Percentiles rank a stretch among this genome's conserved stretches.
These are phyloP conservation scores for Camptogramma bilineatum DNA, from an alignment of 2,888 invertebrate genomes.

Conservation along the genomic window DNA sequence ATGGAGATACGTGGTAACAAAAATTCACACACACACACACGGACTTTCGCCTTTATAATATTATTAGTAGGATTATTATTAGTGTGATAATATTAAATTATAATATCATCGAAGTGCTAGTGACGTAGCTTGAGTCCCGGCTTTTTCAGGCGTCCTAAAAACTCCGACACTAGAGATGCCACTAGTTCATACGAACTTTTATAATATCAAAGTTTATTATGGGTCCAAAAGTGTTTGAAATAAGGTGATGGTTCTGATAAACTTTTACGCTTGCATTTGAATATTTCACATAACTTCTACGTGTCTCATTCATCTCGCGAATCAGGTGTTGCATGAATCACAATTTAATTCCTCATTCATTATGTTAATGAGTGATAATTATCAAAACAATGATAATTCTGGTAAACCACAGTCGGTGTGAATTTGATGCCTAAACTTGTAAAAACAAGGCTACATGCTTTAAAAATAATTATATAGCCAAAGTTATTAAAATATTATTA, in stretches of 20 bases:
- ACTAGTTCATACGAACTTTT: background rate
- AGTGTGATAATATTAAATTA: no score
- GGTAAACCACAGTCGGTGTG: slow-evolving; percentile 27
- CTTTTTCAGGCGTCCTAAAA: no score
- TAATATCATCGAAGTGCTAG: no score
- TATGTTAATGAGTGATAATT: slow-evolving; percentile 33
- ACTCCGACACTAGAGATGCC: background rate
- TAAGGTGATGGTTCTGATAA: background rate
- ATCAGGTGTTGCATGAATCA: slow-evolving; percentile 27
- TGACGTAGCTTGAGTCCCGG: no score
- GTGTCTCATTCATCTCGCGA: slow-evolving; percentile 11
- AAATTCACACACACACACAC: no score
- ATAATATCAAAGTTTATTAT: no score
- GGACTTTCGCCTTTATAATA: no score
- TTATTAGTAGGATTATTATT: no score
- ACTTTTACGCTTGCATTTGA: background rate
- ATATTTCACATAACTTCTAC: background rate
- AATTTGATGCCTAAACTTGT: slow-evolving; percentile 20
- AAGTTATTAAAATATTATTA: slow-evolving; percentile 6
- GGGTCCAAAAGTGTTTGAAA: background rate
- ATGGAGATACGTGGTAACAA: no score
- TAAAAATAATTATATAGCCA: background rate
- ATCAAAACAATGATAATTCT: slow-evolving; percentile 32
- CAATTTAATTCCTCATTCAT: slow-evolving; percentile 26
- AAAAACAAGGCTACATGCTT: slow-evolving; percentile 6